These are phyloP conservation scores for Carapus acus DNA, from an alignment of 2,797 vertebrate genomes.

Conservation along the genomic window DNA sequence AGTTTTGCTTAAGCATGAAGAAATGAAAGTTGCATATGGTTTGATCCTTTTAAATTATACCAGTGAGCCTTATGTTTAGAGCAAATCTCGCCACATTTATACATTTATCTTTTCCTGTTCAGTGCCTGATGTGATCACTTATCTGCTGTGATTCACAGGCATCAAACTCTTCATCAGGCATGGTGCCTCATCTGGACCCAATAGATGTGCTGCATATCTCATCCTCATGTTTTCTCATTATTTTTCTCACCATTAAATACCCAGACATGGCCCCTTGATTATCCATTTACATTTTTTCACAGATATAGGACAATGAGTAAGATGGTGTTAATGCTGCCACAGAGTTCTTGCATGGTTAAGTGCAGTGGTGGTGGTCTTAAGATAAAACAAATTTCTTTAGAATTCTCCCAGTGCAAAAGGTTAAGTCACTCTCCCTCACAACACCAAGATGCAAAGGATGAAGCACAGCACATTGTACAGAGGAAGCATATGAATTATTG, in stretches of 20 bases:
- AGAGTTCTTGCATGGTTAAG: too few relatives aligned
- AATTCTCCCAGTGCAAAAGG: slow-evolving; percentile 1
- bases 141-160: slow-evolving; percentile 74
- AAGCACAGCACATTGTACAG: slow-evolving; percentile 17
- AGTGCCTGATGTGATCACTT: slow-evolving; percentile 63
- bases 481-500: slow-evolving; percentile 45
- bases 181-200: too few relatives aligned
- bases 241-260: too few relatives aligned
- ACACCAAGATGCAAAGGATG: slow-evolving; percentile 23
- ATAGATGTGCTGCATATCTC: too few relatives aligned
- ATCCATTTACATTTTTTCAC: too few relatives aligned
- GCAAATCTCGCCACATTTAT: slow-evolving; percentile 54
- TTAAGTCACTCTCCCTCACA: slow-evolving; percentile 23
- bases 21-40: slow-evolving; percentile 27
- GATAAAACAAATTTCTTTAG: too few relatives aligned
- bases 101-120: slow-evolving; percentile 48
- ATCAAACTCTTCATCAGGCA: too few relatives aligned
- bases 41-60: slow-evolving; percentile 48
- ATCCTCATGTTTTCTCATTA: too few relatives aligned
- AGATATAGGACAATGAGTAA: slow-evolving; percentile 17
- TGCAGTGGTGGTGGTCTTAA: too few relatives aligned
- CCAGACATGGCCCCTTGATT: too few relatives aligned
- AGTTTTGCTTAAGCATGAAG: background rate
- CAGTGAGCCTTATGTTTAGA: slow-evolving; percentile 35
- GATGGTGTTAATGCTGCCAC: slow-evolving; percentile 8